Percentiles rank a stretch among this genome's conserved stretches.
Conservation (phyloP, 2,797 vertebrate species). For the Centropyge bicolor region DNA sequence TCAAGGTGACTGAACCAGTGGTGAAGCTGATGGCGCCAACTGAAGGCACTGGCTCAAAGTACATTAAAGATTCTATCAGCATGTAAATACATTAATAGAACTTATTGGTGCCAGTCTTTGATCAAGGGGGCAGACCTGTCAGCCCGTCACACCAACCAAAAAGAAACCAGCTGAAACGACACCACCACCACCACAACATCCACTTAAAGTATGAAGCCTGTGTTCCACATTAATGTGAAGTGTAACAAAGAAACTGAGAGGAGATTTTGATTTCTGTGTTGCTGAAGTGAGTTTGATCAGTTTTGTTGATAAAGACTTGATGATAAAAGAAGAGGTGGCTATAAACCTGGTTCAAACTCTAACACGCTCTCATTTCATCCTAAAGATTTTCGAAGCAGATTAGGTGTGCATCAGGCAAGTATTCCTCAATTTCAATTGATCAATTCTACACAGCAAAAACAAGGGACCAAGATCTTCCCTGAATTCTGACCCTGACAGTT, state of each 20-base stretch:
- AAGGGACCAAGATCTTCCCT: no score
- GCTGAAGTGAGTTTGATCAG: neutral
- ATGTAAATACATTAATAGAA: no score
- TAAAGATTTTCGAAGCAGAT: constrained; percentile 4
- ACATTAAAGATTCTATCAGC: no score
- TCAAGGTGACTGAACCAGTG: no score
- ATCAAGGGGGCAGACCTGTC: neutral
- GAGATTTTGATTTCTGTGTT: neutral
- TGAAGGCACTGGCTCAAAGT: no score
- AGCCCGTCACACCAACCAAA: no score
- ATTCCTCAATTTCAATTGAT: no score
- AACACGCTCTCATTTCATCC: no score
- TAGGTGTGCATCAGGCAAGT: constrained; percentile 31
- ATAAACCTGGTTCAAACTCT: neutral
- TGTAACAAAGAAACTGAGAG: no score
- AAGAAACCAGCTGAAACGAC: neutral
- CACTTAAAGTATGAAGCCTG: neutral
- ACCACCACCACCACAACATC: neutral
- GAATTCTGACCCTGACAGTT: neutral
- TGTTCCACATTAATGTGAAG: neutral
- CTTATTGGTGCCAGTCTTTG: no score
- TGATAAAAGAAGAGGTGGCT: neutral
- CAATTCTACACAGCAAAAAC: neutral
- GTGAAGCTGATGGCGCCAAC: no score
- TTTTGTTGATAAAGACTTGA: neutral